phyloP scores from a whole-genome alignment of 2,888 invertebrate genomes.

The Leptinotarsa juncta region DNA sequence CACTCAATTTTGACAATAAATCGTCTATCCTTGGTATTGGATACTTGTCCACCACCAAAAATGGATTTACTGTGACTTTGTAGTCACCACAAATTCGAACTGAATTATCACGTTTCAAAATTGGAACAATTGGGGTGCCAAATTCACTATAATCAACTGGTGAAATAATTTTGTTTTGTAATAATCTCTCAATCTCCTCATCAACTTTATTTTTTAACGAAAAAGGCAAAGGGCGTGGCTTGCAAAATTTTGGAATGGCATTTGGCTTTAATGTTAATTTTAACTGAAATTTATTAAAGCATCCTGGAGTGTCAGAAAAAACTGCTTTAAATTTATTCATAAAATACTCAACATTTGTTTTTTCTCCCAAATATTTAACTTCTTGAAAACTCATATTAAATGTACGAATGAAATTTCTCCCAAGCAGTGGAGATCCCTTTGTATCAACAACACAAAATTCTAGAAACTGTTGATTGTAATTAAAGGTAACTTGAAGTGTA shows the following conservation, averaged over 20 bases:
- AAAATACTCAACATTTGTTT: neutral
- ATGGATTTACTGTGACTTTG: neutral
- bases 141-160: neutral
- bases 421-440: slow-evolving; percentile 3
- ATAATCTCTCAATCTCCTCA: neutral
- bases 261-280: neutral
- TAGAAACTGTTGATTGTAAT: neutral
- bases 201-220: no score
- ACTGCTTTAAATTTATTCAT: neutral
- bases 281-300: neutral
- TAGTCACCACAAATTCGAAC: neutral
- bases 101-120: no score
- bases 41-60: neutral
- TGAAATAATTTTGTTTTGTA: neutral
- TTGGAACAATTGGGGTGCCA: no score
- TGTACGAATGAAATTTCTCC: slow-evolving; percentile 2
- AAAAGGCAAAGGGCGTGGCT: neutral
- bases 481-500: neutral
- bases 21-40: no score
- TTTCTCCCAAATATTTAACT: neutral
- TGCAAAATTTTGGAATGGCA: neutral
- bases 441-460: slow-evolving; percentile 19
- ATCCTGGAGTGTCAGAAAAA: neutral
- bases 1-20: no score
- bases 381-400: neutral